Evolutionary conservation across 2,113 vertebrate genomes (phyloP).

Genomic region (Chelonoidis abingdonii): DNA sequence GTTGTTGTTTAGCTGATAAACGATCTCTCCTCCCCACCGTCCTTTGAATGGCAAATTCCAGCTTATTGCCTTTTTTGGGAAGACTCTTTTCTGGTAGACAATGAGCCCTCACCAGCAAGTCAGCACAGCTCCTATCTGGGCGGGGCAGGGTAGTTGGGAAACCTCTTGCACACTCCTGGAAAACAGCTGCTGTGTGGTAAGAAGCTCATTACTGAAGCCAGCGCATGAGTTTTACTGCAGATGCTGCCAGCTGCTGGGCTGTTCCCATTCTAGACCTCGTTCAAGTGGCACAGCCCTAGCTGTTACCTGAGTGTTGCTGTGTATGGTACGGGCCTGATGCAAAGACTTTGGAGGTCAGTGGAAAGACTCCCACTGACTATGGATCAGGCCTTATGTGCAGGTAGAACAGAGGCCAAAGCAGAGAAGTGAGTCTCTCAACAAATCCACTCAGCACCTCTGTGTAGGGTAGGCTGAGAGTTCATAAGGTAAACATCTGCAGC

Average conservation of each 20-base stretch:
- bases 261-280: background rate
- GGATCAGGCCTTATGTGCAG: background rate
- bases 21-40: background rate
- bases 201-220: background rate
- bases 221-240: background rate
- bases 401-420: background rate
- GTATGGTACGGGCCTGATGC: background rate
- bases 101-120: conserved; percentile 35
- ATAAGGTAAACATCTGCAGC: background rate
- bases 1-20: conserved; percentile 13
- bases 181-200: background rate
- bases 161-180: background rate
- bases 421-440: background rate
- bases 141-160: background rate
- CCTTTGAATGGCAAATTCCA: background rate
- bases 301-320: background rate
- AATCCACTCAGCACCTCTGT: background rate
- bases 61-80: conserved; percentile 18
- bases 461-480: background rate
- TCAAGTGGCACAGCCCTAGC: background rate
- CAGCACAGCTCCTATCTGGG: background rate
- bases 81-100: background rate
- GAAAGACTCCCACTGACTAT: background rate
- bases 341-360: background rate
- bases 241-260: background rate